Evolutionary conservation across 1,140 invertebrate species (phyloP).

Genomic region (Brachionus rubens): DNA sequence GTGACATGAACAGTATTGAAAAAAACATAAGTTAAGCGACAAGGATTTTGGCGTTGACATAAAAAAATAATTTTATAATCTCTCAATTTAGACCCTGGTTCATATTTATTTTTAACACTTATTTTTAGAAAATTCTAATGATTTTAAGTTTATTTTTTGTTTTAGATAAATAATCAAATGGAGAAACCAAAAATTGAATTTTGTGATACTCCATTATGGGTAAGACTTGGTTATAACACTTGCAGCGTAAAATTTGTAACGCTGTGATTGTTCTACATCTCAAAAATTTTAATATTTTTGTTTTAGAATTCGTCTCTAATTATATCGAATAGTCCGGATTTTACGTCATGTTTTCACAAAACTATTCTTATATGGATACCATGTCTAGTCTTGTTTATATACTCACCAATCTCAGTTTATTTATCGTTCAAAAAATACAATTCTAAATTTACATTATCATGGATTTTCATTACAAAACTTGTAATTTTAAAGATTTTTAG

Average conservation of each 20-base stretch:
- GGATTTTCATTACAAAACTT: neutral
- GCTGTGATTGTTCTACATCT: no score
- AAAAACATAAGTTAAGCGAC: no score
- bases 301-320: neutral
- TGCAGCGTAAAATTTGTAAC: no score
- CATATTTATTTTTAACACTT: no score
- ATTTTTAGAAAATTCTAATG: neutral
- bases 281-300: no score
- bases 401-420: neutral
- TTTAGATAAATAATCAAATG: neutral
- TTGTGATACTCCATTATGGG: neutral
- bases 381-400: neutral
- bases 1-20: no score
- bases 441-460: neutral
- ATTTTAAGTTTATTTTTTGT: neutral
- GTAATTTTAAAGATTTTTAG: neutral
- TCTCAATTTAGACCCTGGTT: no score
- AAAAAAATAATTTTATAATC: no score
- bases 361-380: constrained; percentile 2
- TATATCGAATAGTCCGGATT: neutral
- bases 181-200: neutral
- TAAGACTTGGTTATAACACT: neutral
- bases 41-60: no score
- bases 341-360: neutral
- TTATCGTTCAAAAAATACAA: neutral